Conservation (phyloP, 2,888 invertebrate genomes). For the Macaria liturata region DNA sequence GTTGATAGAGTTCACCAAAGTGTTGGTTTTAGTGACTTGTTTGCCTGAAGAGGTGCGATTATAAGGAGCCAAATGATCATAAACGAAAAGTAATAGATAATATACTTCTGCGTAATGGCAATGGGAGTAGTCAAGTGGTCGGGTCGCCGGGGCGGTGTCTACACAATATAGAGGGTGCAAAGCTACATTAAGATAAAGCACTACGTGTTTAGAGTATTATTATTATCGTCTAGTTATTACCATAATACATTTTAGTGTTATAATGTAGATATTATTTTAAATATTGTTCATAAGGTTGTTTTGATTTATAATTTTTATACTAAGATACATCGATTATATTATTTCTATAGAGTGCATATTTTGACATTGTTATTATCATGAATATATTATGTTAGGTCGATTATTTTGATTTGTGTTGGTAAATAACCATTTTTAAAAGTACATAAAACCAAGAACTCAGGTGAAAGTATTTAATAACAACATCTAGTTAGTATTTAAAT, state of each 20-base stretch:
- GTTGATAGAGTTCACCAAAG: too few species aligned
- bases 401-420: constrained; percentile 8
- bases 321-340: constrained; percentile 17
- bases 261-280: constrained; percentile 13
- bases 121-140: constrained; percentile 16
- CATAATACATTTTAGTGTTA: constrained; percentile 15
- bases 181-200: constrained; percentile 59
- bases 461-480: too few species aligned
- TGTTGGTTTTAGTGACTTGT: neutral
- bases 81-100: neutral
- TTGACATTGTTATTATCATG: constrained; percentile 6
- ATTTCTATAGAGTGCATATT: constrained; percentile 18
- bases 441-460: neutral
- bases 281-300: constrained; percentile 14
- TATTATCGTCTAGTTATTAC: constrained; percentile 24
- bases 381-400: constrained; percentile 5
- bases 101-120: constrained; percentile 27
- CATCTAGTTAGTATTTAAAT: too few species aligned
- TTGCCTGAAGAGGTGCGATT: constrained; percentile 3
- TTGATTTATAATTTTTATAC: constrained; percentile 6
- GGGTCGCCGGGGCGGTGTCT: constrained; percentile 43
- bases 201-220: constrained; percentile 56
- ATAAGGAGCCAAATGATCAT: neutral
- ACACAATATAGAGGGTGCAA: constrained; percentile 55
- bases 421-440: constrained; percentile 15